Evolutionary conservation across 2,888 invertebrate species (phyloP).

Genomic region (Orthosia gothica): DNA sequence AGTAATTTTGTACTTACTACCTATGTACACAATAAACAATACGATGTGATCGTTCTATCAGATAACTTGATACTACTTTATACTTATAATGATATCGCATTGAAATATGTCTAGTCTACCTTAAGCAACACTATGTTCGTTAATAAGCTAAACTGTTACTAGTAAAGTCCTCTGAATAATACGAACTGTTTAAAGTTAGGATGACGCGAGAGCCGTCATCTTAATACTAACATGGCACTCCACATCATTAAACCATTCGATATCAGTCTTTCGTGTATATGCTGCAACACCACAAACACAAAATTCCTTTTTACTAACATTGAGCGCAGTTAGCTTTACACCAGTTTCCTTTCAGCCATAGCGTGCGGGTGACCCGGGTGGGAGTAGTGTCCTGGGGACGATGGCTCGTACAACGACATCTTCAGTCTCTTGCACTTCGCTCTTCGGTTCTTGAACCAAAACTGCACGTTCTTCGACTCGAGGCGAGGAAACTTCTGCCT

Average conservation of each 20-base stretch:
- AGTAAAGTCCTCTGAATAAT: slow-evolving; percentile 79
- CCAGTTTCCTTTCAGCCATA: slow-evolving; percentile 90
- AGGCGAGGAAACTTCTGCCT: slow-evolving; percentile 99
- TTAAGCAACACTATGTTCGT: slow-evolving; percentile 75
- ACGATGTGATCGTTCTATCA: slow-evolving; percentile 77
- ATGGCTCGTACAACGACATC: slow-evolving; percentile 96
- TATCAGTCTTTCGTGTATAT: slow-evolving; percentile 88
- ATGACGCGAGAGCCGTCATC: slow-evolving; percentile 72
- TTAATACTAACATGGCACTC: slow-evolving; percentile 91
- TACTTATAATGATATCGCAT: slow-evolving; percentile 70
- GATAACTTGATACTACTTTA: slow-evolving; percentile 65
- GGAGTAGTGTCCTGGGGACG: slow-evolving; percentile 92
- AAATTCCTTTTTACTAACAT: slow-evolving; percentile 58
- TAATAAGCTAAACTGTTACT: slow-evolving; percentile 72
- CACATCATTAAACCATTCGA: slow-evolving; percentile 86
- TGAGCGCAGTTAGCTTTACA: slow-evolving; percentile 73
- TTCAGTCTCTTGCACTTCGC: slow-evolving; percentile 99
- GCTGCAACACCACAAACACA: slow-evolving; percentile 73
- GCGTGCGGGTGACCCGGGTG: slow-evolving; percentile 91
- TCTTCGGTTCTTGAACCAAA: slow-evolving; percentile 99
- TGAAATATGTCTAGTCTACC: slow-evolving; percentile 69
- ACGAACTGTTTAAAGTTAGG: slow-evolving; percentile 76
- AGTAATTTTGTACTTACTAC: slow-evolving; percentile 74
- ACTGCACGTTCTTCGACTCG: slow-evolving; percentile 99
- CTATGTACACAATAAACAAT: slow-evolving; percentile 77